Conservation (phyloP, 2,888 invertebrate species). For the Eupithecia exiguata region DNA sequence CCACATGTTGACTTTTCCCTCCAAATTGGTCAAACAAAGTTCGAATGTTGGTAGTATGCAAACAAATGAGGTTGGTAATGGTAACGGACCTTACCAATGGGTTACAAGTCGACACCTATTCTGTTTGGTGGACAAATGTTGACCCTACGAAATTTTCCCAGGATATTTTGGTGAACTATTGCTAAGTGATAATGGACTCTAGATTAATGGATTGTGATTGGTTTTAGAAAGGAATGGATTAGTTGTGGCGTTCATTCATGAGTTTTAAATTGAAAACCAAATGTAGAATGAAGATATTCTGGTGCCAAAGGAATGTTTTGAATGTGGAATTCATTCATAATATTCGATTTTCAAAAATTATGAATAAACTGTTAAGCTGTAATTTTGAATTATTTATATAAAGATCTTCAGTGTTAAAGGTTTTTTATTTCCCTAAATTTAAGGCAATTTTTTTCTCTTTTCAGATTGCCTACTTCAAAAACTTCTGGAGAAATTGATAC, state of each 20-base stretch:
- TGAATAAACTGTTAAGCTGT: not conserved
- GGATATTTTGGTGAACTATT: constrained; percentile 44
- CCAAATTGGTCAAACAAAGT: constrained; percentile 58
- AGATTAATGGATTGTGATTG: constrained; percentile 11
- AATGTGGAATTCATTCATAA: not conserved
- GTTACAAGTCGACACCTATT: constrained; percentile 72
- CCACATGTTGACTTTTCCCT: constrained; percentile 66
- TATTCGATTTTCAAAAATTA: not conserved
- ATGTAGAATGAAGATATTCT: not conserved
- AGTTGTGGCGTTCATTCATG: constrained; percentile 17
- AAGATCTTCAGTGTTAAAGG: not conserved
- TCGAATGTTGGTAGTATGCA: constrained; percentile 47
- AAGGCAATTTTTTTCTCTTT: not conserved
- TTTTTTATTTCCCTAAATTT: not conserved
- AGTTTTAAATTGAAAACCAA: not conserved
- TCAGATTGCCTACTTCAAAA: not conserved
- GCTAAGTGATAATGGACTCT: constrained; percentile 1
- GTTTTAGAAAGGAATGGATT: constrained; percentile 18
- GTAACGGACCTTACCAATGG: constrained; percentile 59
- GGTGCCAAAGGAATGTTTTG: not conserved
- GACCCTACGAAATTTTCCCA: constrained; percentile 70
- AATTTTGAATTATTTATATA: not conserved
- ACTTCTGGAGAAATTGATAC: not conserved
- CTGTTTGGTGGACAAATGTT: constrained; percentile 66
- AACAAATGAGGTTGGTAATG: constrained; percentile 59